Base-by-base conservation (phyloP, 1,140 invertebrate genomes). In the Antheraea mylitta region DNA sequence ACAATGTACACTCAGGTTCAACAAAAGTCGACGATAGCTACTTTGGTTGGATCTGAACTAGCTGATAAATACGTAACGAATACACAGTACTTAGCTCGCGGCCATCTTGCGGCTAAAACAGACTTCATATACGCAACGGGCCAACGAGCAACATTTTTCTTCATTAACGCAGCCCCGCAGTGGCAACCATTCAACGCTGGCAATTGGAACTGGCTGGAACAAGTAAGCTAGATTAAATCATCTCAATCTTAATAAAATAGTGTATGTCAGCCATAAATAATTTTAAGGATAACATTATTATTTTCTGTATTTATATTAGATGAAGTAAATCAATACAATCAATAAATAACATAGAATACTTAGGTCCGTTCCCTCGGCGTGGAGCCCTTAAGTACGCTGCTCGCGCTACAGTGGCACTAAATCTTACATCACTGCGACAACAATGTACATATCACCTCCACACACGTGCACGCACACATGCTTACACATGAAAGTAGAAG, bases 121-220 rank as follows among this genome's bases (percentile, higher is more conserved):
- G 95, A 96, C 78, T 94, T 94, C 62, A 87, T 95, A 3, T 95
- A 93, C 71, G 94, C 93, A 0, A 84, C 93, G 13, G 93, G 94
- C 64, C 95, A 96, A 79, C 91, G 94, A 0, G 88, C 94, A n/a
- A 95, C 95, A 4, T 96, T 95, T 83, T 93, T 93, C 74, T 96
- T 94, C 79, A 93, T 95, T 10, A 96, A 96, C 77, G 93, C 90
- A 5, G 94, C 93, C 6, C 94, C 95, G 2, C 95, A 95, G 69
- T 96, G 95, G 95, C 94, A 95, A 69, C 92, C 89, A 7, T 94
- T 95, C 70, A 95, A 95, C 73, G 94, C 90, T 63, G 94, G 94
- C 48, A 96, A 96, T 82, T 96, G 95, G 95, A 91, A 92, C 75
- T 81, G 67, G 59, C 74, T 93, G 10, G 92, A 93, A 80, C 82